Percentiles rank a stretch among this genome's conserved stretches.
These are phyloP conservation scores for Enteromius unitaeniatus DNA, from an alignment of 2,797 vertebrate species.

Conservation along the genomic window DNA sequence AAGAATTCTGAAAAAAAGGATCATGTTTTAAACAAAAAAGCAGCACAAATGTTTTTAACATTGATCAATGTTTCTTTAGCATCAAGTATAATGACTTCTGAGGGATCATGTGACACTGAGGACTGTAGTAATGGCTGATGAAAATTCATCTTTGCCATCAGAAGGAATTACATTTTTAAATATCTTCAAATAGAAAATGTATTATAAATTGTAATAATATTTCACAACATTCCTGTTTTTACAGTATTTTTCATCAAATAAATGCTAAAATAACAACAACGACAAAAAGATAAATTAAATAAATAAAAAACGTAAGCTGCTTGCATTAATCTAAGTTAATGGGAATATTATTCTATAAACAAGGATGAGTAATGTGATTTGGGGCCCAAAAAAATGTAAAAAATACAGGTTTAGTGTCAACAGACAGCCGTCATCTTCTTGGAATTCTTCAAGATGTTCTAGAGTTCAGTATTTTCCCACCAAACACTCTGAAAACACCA, in stretches of 20 bases:
- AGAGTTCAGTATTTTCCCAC: constrained; percentile 1
- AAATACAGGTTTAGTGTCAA: neutral
- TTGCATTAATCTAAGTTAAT: neutral
- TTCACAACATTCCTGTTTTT: neutral
- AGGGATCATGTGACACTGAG: neutral
- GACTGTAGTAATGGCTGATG: neutral
- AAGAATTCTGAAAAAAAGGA: neutral
- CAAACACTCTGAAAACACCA: constrained; percentile 25
- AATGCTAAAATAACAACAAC: neutral
- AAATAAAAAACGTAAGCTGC: neutral
- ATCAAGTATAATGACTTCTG: neutral
- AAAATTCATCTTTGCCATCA: neutral
- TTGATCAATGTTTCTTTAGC: neutral
- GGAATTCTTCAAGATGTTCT: constrained; percentile 2
- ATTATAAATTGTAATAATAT: neutral
- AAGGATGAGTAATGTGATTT: neutral
- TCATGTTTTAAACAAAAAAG: neutral
- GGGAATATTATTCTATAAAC: neutral
- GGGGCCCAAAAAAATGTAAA: neutral
- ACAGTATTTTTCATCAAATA: neutral
- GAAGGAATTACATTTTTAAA: neutral
- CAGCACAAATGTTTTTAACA: neutral
- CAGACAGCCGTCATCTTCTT: neutral
- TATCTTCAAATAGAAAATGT: neutral
- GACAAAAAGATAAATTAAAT: neutral